Conservation (phyloP, 2,113 vertebrate genomes). For the Lamprologus sp. region DNA sequence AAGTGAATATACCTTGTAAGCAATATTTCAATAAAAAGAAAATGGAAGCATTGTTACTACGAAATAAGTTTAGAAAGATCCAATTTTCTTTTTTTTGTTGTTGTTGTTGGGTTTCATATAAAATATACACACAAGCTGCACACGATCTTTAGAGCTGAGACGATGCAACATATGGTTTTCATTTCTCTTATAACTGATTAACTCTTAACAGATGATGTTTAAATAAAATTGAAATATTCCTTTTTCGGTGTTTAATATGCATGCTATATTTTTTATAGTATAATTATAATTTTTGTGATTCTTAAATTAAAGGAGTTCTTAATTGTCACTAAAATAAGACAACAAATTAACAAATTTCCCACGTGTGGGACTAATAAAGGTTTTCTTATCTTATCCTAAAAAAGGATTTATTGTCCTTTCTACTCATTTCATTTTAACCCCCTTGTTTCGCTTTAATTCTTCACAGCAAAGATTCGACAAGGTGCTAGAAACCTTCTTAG, state of each 20-base stretch:
- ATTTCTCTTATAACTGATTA: not conserved
- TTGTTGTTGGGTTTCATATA: not conserved
- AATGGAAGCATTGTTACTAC: not conserved
- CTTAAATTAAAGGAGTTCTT: not conserved
- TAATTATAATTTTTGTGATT: not conserved
- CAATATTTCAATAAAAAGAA: not conserved
- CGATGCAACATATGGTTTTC: accelerated
- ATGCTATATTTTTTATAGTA: not conserved
- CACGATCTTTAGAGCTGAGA: not conserved
- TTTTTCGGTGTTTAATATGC: accelerated
- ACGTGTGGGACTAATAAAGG: not conserved
- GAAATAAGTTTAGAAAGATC: not conserved
- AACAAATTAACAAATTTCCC: not conserved
- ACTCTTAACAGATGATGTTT: not conserved
- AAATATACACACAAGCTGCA: not conserved
- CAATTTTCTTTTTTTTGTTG: not conserved
- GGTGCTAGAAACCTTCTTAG: not conserved
- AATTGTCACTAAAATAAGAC: not conserved
- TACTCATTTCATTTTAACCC: not conserved
- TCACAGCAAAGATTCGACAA: accelerated
- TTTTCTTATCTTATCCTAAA: not conserved
- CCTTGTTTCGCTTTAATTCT: accelerated
- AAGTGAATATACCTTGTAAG: not conserved
- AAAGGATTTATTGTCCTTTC: not conserved
- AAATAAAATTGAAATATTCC: not conserved